Percentiles rank a stretch among this genome's conserved stretches.
Evolutionary conservation across 2,797 vertebrate genomes (phyloP).

Genomic region (Galagoides demidoff): DNA sequence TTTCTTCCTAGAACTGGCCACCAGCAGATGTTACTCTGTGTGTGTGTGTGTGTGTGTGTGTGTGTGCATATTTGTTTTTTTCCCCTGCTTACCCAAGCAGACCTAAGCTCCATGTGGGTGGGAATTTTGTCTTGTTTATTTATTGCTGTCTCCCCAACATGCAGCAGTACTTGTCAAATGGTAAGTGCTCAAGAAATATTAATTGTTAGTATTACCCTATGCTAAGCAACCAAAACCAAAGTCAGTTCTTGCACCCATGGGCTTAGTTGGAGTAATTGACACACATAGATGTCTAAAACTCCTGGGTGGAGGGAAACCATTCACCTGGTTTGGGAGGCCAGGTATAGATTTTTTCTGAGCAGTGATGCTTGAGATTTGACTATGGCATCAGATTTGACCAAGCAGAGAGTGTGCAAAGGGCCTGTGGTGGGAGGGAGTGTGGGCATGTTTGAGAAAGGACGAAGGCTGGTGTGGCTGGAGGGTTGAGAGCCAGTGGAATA

Average conservation of each 20-base stretch:
- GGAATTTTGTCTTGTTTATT: background rate
- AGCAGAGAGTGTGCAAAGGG: background rate
- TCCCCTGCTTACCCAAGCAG: background rate
- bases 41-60: background rate
- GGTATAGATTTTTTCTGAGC: background rate
- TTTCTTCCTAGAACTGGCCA: background rate
- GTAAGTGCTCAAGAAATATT: background rate
- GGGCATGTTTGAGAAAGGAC: background rate
- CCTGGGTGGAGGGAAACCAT: background rate
- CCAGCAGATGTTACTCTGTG: background rate
- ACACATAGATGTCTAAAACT: background rate
- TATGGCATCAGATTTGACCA: background rate
- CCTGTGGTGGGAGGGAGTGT: background rate
- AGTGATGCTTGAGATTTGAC: background rate
- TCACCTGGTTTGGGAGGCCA: background rate
- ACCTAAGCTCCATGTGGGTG: background rate
- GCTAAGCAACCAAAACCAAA: background rate
- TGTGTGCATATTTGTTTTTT: background rate
- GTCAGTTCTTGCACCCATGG: background rate
- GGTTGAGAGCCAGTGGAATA: background rate
- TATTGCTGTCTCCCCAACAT: background rate
- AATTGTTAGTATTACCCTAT: background rate
- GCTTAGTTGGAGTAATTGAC: background rate
- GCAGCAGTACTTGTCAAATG: background rate
- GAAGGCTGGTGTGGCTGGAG: background rate